Evolutionary conservation across 1,140 invertebrate genomes (phyloP).

Genomic region (Drosophila tsacasi): DNA sequence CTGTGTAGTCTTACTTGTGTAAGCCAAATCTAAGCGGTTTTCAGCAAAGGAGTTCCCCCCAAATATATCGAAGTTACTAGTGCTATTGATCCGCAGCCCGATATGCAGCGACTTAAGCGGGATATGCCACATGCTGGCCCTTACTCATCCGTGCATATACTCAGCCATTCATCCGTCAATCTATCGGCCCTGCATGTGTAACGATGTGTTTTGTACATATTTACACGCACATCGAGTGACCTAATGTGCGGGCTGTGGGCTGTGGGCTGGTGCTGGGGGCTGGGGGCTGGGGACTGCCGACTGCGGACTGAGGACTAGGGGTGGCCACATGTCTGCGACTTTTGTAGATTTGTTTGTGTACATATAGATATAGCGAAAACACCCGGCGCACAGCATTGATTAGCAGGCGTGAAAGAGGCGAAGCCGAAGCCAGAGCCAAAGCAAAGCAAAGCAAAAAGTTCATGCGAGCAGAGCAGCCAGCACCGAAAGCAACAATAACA

Average conservation of each 20-base stretch:
- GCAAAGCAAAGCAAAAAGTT: slow-evolving; percentile 79
- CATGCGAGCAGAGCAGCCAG: slow-evolving; percentile 64
- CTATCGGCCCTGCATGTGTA: slow-evolving; percentile 43
- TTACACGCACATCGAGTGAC: slow-evolving; percentile 70
- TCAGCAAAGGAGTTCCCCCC: not conserved
- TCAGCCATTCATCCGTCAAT: slow-evolving; percentile 19
- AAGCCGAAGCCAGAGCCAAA: slow-evolving; percentile 69
- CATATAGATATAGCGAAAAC: slow-evolving; percentile 83
- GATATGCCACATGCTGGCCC: not conserved
- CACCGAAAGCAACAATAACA: slow-evolving; percentile 52
- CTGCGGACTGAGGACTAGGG: not conserved
- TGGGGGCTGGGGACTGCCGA: not conserved
- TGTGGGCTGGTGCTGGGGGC: not conserved
- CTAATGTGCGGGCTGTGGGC: slow-evolving; percentile 50
- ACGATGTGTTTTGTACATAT: slow-evolving; percentile 75
- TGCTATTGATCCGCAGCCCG: not conserved
- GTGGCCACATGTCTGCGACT: slow-evolving; percentile 64
- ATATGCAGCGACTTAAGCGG: not conserved
- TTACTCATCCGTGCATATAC: not conserved
- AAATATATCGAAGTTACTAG: not conserved
- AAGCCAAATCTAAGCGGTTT: not conserved
- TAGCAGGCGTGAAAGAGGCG: slow-evolving; percentile 67
- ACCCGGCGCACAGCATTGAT: slow-evolving; percentile 82
- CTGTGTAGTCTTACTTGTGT: not conserved
- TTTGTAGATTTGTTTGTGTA: slow-evolving; percentile 84